phyloP scores from a whole-genome alignment of 2,113 vertebrate genomes.

The Columba janthina region DNA sequence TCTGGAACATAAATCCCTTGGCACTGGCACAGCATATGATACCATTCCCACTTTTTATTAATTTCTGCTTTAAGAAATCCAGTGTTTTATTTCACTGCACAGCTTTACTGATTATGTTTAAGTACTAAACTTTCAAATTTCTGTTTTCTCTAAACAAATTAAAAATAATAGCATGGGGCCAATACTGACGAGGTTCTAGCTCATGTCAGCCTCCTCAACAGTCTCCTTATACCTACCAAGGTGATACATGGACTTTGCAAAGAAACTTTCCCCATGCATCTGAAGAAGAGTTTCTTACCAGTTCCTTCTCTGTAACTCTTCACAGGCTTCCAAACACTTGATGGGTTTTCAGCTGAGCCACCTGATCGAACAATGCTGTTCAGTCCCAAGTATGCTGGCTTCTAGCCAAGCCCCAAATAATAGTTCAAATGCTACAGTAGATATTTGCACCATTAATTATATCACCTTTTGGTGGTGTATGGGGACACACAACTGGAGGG shows the following conservation, averaged over 20 bases:
- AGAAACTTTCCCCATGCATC: neutral
- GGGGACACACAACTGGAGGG: neutral
- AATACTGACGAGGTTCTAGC: neutral
- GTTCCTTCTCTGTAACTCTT: neutral
- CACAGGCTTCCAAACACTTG: neutral
- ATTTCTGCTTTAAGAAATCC: neutral
- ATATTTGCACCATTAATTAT: neutral
- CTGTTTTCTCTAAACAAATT: neutral
- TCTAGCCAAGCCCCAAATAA: neutral
- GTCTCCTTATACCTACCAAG: neutral
- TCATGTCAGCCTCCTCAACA: neutral
- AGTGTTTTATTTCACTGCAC: neutral
- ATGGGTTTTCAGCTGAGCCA: neutral
- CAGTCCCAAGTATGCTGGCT: neutral
- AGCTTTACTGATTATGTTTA: neutral
- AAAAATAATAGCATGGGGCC: neutral
- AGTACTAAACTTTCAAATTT: neutral
- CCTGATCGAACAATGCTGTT: neutral
- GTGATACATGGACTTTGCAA: neutral
- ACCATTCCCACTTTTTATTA: neutral
- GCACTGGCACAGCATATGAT: neutral
- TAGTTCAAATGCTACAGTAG: neutral
- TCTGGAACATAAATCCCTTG: slow-evolving; percentile 9
- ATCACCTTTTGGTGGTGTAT: neutral
- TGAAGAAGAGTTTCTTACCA: neutral